Conservation (phyloP, 2,113 vertebrate species). For the Hemibates koningsi region DNA sequence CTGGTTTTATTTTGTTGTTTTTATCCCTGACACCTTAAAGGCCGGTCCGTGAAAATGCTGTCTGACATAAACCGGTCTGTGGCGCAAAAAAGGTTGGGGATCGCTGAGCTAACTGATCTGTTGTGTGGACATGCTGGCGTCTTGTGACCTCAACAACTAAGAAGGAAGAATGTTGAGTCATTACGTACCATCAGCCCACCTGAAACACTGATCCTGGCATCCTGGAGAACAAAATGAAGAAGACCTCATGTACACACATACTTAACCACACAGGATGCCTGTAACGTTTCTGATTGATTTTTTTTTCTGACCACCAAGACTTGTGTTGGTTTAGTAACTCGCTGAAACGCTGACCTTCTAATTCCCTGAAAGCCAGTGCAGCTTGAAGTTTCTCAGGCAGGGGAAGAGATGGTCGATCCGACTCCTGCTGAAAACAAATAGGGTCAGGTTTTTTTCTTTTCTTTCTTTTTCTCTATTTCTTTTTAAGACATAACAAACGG, state of each 20-base stretch:
- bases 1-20: neutral
- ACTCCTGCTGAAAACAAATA: neutral
- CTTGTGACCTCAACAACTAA: neutral
- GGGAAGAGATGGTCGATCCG: neutral
- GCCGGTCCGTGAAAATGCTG: rapidly evolving
- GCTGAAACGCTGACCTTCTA: neutral
- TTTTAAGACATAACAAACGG: neutral
- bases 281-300: neutral
- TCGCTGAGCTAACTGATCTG: neutral
- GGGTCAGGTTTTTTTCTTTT: neutral
- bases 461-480: neutral
- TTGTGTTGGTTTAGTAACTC: neutral
- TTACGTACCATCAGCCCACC: neutral
- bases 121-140: neutral
- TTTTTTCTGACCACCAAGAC: neutral
- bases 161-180: neutral
- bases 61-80: neutral
- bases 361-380: neutral
- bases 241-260: neutral
- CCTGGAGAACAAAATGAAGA: neutral
- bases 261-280: neutral
- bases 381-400: neutral
- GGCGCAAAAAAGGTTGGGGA: neutral
- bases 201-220: neutral
- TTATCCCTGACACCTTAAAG: neutral